These are phyloP conservation scores for Dexiosoma caninum DNA, from an alignment of 2,888 invertebrate genomes.

Conservation along the genomic window DNA sequence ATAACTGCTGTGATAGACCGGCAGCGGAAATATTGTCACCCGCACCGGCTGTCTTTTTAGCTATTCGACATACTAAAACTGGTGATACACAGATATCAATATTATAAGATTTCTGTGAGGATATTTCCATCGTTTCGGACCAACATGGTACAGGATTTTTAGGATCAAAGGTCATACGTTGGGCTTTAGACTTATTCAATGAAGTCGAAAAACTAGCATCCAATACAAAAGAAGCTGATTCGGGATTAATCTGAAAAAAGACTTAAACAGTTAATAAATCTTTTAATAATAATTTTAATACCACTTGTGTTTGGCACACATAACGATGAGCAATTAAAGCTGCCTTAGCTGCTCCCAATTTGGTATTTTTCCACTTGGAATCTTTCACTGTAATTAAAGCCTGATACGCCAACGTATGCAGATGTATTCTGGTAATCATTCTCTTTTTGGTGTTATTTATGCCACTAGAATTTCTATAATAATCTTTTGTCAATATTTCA, in stretches of 20 bases:
- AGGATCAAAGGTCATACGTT: slow-evolving; percentile 83
- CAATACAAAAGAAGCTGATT: slow-evolving; percentile 81
- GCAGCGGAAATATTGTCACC: slow-evolving; percentile 94
- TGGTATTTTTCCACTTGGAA: slow-evolving; percentile 86
- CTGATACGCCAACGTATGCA: slow-evolving; percentile 92
- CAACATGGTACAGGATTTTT: slow-evolving; percentile 89
- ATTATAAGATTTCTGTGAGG: slow-evolving; percentile 64
- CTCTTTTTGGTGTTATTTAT: slow-evolving; percentile 78
- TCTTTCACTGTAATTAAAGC: slow-evolving; percentile 85
- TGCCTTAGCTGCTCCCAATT: slow-evolving; percentile 89
- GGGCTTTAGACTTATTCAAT: slow-evolving; percentile 76
- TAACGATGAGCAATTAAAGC: slow-evolving; percentile 89
- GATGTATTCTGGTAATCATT: slow-evolving; percentile 86
- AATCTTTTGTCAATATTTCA: slow-evolving; percentile 68
- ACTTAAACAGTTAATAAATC: not conserved
- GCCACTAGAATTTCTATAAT: slow-evolving; percentile 69
- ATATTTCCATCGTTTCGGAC: slow-evolving; percentile 81
- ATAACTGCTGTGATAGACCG: slow-evolving; percentile 85
- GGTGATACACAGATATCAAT: slow-evolving; percentile 88
- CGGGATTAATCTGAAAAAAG: slow-evolving; percentile 74
- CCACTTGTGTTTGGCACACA: slow-evolving; percentile 84
- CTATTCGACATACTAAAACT: slow-evolving; percentile 89
- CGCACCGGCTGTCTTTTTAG: slow-evolving; percentile 89
- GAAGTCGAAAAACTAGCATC: slow-evolving; percentile 91
- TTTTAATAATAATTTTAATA: slow-evolving; percentile 56